These are phyloP conservation scores for Dromiciops gliroides DNA, from an alignment of 2,113 vertebrate species.

Conservation along the genomic window DNA sequence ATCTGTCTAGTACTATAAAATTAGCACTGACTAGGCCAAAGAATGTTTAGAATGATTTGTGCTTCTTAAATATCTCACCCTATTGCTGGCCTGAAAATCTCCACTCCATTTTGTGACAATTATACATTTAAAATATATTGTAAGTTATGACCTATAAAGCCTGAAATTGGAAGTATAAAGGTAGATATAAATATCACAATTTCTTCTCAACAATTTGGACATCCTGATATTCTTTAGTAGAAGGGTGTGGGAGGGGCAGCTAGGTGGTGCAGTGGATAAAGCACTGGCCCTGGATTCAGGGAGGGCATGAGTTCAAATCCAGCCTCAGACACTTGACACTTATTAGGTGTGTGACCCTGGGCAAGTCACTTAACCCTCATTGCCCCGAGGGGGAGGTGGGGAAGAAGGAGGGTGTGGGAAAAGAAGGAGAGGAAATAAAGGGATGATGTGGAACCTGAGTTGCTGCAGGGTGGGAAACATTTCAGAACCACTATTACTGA, in stretches of 20 bases:
- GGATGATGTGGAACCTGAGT: neutral
- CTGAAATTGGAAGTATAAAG: constrained; percentile 33
- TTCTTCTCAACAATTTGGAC: neutral
- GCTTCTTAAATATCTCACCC: neutral
- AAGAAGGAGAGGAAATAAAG: neutral
- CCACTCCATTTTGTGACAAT: neutral
- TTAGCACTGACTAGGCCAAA: neutral
- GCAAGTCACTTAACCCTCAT: too few species aligned
- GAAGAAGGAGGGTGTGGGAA: neutral
- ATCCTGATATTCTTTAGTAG: neutral
- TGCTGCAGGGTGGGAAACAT: neutral
- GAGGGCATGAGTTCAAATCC: too few species aligned
- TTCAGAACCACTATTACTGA: constrained; percentile 9
- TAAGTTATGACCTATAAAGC: constrained; percentile 2
- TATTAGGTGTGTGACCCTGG: too few species aligned
- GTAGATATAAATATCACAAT: neutral
- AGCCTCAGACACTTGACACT: too few species aligned
- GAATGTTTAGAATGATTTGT: constrained; percentile 17
- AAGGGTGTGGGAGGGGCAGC: too few species aligned
- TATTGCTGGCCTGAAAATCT: constrained; percentile 24
- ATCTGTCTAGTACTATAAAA: neutral
- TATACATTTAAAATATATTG: neutral
- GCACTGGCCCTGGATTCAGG: too few species aligned
- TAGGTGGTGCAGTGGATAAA: too few species aligned
- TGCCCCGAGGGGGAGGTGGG: too few species aligned